phyloP scores from a whole-genome alignment of 1,140 invertebrate species.

The Pseudobourletiella spinata region DNA sequence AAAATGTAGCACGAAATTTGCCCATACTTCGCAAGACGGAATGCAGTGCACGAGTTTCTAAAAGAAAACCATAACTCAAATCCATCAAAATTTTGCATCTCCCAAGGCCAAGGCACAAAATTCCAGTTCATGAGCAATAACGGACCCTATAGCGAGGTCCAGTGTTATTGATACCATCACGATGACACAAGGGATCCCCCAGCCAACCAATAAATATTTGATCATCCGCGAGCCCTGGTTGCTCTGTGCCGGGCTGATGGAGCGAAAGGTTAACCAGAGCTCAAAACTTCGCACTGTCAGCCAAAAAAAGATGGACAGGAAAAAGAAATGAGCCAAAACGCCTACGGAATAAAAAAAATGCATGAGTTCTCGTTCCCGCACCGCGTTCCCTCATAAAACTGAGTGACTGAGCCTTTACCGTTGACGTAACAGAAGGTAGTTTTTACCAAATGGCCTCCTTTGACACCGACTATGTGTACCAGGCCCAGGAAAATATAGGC shows the following conservation, averaged over 20 bases:
- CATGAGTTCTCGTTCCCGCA: no score
- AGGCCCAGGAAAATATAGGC: slow-evolving; percentile 26
- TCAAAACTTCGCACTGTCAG: slow-evolving; percentile 16
- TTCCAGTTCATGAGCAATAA: not conserved
- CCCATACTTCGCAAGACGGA: not conserved
- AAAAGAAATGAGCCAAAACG: slow-evolving; percentile 20
- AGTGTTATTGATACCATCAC: not conserved
- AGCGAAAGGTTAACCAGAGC: slow-evolving; percentile 25
- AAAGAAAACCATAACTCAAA: not conserved
- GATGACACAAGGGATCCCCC: not conserved
- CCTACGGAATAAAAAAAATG: no score
- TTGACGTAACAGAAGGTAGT: not conserved
- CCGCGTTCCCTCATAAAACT: no score
- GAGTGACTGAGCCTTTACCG: no score
- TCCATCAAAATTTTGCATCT: not conserved
- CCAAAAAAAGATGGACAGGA: slow-evolving; percentile 25
- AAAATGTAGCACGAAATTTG: not conserved
- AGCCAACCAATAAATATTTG: not conserved
- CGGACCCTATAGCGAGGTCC: not conserved
- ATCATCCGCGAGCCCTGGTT: not conserved
- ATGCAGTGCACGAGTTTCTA: not conserved
- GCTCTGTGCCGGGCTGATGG: not conserved
- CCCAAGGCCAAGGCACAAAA: not conserved
- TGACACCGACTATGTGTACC: not conserved
- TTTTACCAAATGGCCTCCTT: not conserved